Conservation (phyloP, 2,888 invertebrate genomes). For the Leucophenga montana region DNA sequence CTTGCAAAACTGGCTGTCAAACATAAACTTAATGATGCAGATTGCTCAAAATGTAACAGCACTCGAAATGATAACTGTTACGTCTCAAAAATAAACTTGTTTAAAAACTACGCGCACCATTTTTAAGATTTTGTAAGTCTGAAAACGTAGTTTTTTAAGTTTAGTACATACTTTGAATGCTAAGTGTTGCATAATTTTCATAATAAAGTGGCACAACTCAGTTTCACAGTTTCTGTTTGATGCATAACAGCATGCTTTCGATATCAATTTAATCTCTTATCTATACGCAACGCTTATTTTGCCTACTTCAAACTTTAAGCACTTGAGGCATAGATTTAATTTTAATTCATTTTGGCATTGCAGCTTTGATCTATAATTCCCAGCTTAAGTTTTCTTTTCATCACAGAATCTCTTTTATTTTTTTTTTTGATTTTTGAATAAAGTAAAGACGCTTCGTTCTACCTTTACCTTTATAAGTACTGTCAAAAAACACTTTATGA, state of each 20-base stretch:
- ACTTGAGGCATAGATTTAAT: constrained; percentile 44
- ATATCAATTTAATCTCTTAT: neutral
- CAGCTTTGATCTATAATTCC: constrained; percentile 56
- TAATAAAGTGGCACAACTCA: too few relatives aligned
- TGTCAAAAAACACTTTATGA: neutral
- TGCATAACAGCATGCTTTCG: neutral
- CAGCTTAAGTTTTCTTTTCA: constrained; percentile 41
- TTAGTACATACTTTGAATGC: too few relatives aligned
- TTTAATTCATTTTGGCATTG: constrained; percentile 41
- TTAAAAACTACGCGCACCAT: too few relatives aligned
- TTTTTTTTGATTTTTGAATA: constrained; percentile 11
- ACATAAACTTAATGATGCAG: too few relatives aligned
- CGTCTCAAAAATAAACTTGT: too few relatives aligned
- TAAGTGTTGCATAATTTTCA: too few relatives aligned
- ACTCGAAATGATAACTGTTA: too few relatives aligned
- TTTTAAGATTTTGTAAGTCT: too few relatives aligned
- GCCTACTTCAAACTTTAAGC: neutral
- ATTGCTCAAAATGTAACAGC: too few relatives aligned
- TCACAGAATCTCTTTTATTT: neutral
- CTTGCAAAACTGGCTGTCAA: too few relatives aligned
- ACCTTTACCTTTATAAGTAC: neutral
- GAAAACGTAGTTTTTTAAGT: too few relatives aligned
- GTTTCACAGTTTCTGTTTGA: too few relatives aligned
- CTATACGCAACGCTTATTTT: neutral
- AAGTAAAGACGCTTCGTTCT: neutral